Conservation (phyloP, 2,113 vertebrate genomes). For the Bubo bubo region DNA sequence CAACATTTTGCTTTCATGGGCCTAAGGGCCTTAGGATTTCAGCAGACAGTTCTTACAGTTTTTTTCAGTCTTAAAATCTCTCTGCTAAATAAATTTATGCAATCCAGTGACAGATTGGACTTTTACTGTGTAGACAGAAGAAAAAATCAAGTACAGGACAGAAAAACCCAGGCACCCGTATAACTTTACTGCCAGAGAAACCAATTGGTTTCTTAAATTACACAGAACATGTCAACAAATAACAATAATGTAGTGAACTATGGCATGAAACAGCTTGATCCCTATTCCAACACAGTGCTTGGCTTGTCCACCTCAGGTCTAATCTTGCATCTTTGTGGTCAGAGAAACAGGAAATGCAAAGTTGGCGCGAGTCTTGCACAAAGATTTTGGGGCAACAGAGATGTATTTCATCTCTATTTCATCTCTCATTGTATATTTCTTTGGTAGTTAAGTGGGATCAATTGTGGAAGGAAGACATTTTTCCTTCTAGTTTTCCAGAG, state of each 20-base stretch:
- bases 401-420: neutral
- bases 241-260: neutral
- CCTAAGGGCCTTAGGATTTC: neutral
- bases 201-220: neutral
- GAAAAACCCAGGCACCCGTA: neutral
- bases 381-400: neutral
- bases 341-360: neutral
- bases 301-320: neutral
- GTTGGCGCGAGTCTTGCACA: neutral
- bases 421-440: neutral
- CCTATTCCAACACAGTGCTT: neutral
- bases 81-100: neutral
- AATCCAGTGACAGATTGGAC: constrained; percentile 26
- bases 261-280: neutral
- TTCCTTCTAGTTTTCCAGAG: neutral
- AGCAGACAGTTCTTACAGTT: neutral
- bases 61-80: neutral
- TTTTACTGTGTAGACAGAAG: neutral
- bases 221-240: neutral
- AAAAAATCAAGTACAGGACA: constrained; percentile 28
- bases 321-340: neutral
- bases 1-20: neutral
- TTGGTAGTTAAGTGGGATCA: neutral
- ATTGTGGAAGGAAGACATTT: neutral
- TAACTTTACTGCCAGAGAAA: neutral